Evolutionary conservation across 2,797 vertebrate species (phyloP), one percentile per base, ranked within the genome.

Genomic region (Hylomyscus alleni): DNA sequence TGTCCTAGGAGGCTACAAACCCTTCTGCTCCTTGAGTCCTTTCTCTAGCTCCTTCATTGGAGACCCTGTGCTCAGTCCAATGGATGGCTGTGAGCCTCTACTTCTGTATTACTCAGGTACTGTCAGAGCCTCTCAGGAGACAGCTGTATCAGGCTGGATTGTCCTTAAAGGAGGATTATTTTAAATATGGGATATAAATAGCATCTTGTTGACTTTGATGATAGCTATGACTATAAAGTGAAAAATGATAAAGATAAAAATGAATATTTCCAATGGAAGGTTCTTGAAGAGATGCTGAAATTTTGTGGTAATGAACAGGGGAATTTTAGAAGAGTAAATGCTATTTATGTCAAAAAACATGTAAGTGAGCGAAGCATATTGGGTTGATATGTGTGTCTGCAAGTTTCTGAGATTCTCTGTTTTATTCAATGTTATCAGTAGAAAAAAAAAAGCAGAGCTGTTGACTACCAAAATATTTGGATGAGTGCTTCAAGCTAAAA

Each of bases 341-440:
- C 13, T 34, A 73, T 60, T 93, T 90, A 65, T 93, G 17, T 90
- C 7, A 34, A 60, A 95, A 95, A 95, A 89, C n/a, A 73, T 83
- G 22, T 19, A 29, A 77, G 31, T 60, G 19, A 69, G 40, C 24
- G 90, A 40, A 65, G 10, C 7, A 26, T 73, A 26, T 60, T 0
- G 9, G 12, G 2, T 77, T 13, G 19, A 52, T 15, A 31, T 17
- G 58, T 67, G 47, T 85, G 22, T 2, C 62, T 67, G 0, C 80
- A 44, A 83, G 7, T 92, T 88, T 90, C 65, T 82, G 22, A 50
- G 12, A 40, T 88, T 65, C 20, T 73, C 11, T 69, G 54, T 2
- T 78, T 88, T 44, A 17, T 97, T 86, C 20, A 37, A 3, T 91
- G 76, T 93, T 91, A 22, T 95, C 17, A 52, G 22, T 91, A 15